Evolutionary conservation across 1,140 invertebrate genomes (phyloP).

Genomic region (Aplysia californica): DNA sequence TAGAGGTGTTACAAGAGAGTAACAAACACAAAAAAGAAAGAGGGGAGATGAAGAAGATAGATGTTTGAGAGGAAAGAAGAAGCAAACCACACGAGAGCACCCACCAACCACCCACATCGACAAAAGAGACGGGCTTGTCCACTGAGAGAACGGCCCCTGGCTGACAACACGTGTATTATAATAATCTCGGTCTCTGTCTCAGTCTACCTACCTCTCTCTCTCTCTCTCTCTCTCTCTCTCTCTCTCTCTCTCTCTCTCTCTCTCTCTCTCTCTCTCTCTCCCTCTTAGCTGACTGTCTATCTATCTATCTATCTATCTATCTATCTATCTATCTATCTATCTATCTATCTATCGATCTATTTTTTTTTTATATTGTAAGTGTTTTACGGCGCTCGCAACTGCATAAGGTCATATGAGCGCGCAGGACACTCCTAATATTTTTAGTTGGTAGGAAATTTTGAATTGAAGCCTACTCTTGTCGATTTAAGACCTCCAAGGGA

Average conservation of each 20-base stretch:
- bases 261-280: conserved; percentile 13
- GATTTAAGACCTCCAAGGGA: neutral
- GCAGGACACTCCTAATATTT: too few relatives aligned
- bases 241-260: conserved; percentile 10
- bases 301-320: neutral
- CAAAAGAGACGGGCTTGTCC: too few relatives aligned
- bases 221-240: conserved; percentile 2
- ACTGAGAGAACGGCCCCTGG: too few relatives aligned
- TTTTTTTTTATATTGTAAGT: neutral
- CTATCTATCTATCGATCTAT: neutral
- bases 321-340: neutral
- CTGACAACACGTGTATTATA: too few relatives aligned
- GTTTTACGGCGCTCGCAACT: neutral
- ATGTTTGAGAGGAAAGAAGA: too few relatives aligned
- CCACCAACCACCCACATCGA: too few relatives aligned
- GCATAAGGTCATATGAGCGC: neutral
- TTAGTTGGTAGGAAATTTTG: too few relatives aligned
- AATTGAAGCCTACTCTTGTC: neutral
- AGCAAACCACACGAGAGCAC: too few relatives aligned
- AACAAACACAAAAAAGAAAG: too few relatives aligned
- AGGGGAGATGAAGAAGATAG: too few relatives aligned
- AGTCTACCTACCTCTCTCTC: neutral
- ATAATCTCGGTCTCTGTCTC: conserved; percentile 1
- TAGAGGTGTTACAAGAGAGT: too few relatives aligned
- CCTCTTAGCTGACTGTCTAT: neutral